Evolutionary conservation across 2,797 vertebrate species (phyloP).

Genomic region (Poecilia gillii): DNA sequence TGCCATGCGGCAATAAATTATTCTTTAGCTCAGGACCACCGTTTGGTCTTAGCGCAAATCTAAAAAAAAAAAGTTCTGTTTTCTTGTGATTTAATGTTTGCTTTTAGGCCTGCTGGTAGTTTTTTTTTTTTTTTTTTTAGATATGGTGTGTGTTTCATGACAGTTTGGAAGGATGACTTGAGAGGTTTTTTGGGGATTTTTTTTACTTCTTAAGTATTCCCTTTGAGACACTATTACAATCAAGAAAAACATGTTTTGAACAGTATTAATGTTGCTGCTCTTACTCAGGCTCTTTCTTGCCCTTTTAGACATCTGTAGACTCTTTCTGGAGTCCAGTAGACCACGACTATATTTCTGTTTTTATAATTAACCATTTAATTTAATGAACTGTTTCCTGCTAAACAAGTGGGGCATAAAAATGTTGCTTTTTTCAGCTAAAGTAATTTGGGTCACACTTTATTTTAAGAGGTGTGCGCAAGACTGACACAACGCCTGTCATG

Average conservation of each 20-base stretch:
- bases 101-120: constrained; percentile 48
- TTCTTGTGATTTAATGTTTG: constrained; percentile 47
- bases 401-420: not conserved
- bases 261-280: not conserved
- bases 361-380: not conserved
- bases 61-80: constrained; percentile 30
- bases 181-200: constrained; percentile 42
- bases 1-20: constrained; percentile 57
- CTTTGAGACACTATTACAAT: constrained; percentile 64
- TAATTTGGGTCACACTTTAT: too few species aligned
- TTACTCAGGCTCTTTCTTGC: not conserved
- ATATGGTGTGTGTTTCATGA: constrained; percentile 48
- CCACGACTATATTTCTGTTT: not conserved
- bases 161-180: constrained; percentile 56
- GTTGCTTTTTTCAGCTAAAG: not conserved
- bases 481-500: too few species aligned
- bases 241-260: constrained; percentile 45
- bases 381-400: not conserved
- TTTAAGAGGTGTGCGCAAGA: too few species aligned
- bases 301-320: not conserved
- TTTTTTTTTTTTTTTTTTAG: constrained; percentile 61
- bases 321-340: not conserved
- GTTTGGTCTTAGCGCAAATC: constrained; percentile 27
- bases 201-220: constrained; percentile 50
- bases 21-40: constrained; percentile 30